Evolutionary conservation across 2,113 vertebrate genomes (phyloP).

Genomic region (Buteo buteo): DNA sequence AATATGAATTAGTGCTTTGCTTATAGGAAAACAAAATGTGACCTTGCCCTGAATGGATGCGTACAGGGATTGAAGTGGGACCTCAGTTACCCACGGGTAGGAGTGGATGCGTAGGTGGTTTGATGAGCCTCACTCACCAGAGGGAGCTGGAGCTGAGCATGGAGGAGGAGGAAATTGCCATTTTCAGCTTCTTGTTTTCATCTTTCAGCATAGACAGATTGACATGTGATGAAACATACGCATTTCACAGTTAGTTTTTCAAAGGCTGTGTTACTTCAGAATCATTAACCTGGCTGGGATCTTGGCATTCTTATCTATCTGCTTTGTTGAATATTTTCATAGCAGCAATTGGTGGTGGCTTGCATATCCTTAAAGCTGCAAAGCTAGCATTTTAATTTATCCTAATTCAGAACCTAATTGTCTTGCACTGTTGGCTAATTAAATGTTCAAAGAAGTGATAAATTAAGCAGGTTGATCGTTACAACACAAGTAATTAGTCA

Average conservation of each 20-base stretch:
- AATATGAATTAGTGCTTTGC: neutral
- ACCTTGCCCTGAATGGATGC: neutral
- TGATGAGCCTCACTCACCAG: neutral
- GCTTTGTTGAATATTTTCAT: conserved; percentile 57
- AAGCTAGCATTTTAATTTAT: conserved; percentile 78
- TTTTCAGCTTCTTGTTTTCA: conserved; percentile 7
- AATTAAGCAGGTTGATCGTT: conserved; percentile 82
- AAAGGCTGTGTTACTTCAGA: neutral
- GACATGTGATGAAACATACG: neutral
- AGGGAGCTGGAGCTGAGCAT: neutral
- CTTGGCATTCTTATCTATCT: conserved; percentile 8
- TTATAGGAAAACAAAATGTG: neutral
- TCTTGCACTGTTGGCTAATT: conserved; percentile 82
- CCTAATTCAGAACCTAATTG: conserved; percentile 81
- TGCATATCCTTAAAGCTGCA: conserved; percentile 70
- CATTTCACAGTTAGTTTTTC: neutral
- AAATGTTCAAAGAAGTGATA: conserved; percentile 87
- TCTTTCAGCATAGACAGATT: neutral
- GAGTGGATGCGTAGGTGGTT: neutral
- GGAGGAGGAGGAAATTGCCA: neutral
- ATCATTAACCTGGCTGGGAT: conserved; percentile 42
- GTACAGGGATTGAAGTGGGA: neutral
- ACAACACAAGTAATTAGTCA: conserved; percentile 80
- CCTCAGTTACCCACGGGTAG: neutral
- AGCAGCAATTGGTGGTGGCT: conserved; percentile 54